Conservation (phyloP, 1,140 invertebrate genomes). For the Lineus longissimus region DNA sequence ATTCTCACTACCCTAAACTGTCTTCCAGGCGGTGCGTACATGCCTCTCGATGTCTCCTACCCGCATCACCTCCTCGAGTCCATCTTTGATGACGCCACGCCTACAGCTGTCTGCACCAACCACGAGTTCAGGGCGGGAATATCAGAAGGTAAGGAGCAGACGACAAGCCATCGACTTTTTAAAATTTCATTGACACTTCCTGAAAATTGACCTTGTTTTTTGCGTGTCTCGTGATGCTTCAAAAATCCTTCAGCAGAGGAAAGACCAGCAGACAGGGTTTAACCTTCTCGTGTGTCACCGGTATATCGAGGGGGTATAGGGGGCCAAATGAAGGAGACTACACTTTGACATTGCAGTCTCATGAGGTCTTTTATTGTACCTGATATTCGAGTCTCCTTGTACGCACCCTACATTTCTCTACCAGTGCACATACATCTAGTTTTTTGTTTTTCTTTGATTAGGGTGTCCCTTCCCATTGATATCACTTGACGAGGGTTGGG, state of each 20-base stretch:
- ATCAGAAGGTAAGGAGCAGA: conserved; percentile 28
- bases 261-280: too few species aligned
- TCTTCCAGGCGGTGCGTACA: conserved; percentile 52
- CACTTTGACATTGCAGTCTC: too few species aligned
- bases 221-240: neutral
- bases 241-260: too few species aligned
- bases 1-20: too few species aligned
- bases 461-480: conserved; percentile 26
- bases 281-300: too few species aligned
- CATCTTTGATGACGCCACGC: conserved; percentile 50
- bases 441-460: too few species aligned
- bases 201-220: neutral
- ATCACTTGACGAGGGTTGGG: conserved; percentile 33
- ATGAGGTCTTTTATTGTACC: too few species aligned
- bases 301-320: too few species aligned
- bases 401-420: too few species aligned
- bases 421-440: too few species aligned
- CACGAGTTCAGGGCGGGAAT: conserved; percentile 26
- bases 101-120: conserved; percentile 43
- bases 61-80: conserved; percentile 48
- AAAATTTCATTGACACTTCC: neutral
- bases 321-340: too few species aligned
- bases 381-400: neutral
- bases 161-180: neutral
- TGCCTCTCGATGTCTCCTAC: conserved; percentile 57